These are phyloP conservation scores for Syngnathus scovelli DNA, from an alignment of 2,113 vertebrate species.

Conservation along the genomic window DNA sequence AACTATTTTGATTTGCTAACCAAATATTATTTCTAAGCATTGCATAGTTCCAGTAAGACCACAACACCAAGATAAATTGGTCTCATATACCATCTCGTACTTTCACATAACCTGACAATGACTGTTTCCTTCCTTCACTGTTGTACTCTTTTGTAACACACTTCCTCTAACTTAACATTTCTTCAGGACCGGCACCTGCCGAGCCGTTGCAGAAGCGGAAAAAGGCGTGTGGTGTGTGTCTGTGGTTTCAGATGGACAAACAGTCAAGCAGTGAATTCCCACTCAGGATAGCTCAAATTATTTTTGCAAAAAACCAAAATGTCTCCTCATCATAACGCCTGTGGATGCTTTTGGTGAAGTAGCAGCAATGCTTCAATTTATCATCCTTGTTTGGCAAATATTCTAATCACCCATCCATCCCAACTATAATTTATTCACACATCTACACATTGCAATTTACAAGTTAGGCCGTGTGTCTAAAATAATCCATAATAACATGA, in stretches of 20 bases:
- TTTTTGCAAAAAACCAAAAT: conserved; percentile 57
- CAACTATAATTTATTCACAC: background rate
- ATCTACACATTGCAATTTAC: background rate
- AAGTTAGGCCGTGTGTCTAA: background rate
- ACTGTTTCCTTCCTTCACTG: conserved; percentile 22
- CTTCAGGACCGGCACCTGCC: conserved; percentile 56
- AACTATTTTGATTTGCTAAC: background rate
- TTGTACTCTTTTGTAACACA: conserved; percentile 28
- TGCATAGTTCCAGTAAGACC: conserved; percentile 35
- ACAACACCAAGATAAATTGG: no score
- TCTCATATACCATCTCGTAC: background rate
- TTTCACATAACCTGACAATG: conserved; percentile 26
- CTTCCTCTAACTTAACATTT: conserved; percentile 53
- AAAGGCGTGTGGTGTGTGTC: conserved; percentile 9
- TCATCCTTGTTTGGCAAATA: no score
- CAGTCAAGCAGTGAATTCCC: conserved; percentile 47
- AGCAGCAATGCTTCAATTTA: background rate
- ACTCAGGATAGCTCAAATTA: conserved; percentile 47
- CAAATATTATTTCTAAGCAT: background rate
- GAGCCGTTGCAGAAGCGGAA: conserved; percentile 53
- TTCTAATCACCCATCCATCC: background rate
- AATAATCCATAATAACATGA: background rate
- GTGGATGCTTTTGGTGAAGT: background rate
- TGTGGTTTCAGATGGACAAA: conserved; percentile 55
- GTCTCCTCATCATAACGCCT: background rate